A percentile compares a stretch with the other conserved stretches of the same genome.
These are phyloP conservation scores for Alviniconcha marisindica DNA, from an alignment of 1,140 invertebrate species.

Conservation along the genomic window DNA sequence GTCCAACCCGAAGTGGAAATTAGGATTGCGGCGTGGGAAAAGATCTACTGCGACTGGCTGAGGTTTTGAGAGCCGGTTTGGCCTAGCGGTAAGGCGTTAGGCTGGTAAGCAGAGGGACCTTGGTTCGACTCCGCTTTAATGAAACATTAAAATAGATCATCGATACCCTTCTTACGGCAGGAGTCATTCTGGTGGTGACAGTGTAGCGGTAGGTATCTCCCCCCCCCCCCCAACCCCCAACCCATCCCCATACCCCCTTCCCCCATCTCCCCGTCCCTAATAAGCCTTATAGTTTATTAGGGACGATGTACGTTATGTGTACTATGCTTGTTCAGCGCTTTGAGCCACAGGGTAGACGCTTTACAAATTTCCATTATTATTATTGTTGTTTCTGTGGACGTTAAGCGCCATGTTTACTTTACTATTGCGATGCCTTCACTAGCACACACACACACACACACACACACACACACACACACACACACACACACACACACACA, in stretches of 20 bases:
- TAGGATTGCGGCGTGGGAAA: too few species aligned
- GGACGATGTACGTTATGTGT: not conserved
- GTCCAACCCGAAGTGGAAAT: too few species aligned
- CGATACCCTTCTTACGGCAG: not conserved
- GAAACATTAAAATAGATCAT: not conserved
- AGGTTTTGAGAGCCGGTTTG: too few species aligned
- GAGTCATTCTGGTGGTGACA: too few species aligned
- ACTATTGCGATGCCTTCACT: not conserved
- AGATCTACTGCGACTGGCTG: too few species aligned
- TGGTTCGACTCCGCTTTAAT: not conserved
- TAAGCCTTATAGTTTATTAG: not conserved
- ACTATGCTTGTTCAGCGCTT: too few species aligned
- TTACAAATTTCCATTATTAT: not conserved
- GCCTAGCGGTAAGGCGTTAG: too few species aligned
- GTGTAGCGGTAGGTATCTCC: not conserved
- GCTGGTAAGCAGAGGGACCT: too few species aligned
- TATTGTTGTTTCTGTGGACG: not conserved
- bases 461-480: slow-evolving; percentile 34
- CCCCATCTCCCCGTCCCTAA: not conserved
- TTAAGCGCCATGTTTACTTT: not conserved
- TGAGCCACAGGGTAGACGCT: too few species aligned
- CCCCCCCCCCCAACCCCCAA: not conserved
- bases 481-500: slow-evolving; percentile 26
- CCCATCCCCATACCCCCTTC: not conserved
- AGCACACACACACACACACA: slow-evolving; percentile 36